Evolutionary conservation across 2,113 vertebrate genomes (phyloP).

Genomic region (Gymnobelideus leadbeateri): DNA sequence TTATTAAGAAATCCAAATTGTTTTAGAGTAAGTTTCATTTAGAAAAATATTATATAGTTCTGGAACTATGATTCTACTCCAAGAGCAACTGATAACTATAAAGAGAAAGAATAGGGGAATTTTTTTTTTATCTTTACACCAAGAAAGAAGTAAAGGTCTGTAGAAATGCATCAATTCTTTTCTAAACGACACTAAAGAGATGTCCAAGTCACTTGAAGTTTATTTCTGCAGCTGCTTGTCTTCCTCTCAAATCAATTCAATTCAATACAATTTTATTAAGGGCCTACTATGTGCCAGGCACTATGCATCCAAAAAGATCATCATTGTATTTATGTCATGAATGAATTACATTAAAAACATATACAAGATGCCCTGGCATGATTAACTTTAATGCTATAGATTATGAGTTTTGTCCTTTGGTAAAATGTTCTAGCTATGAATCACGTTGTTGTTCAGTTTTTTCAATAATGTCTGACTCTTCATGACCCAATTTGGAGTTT

Average conservation of each 20-base stretch:
- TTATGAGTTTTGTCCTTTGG: background rate
- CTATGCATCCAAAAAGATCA: background rate
- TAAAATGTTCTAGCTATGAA: slow-evolving; percentile 45
- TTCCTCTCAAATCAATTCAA: background rate
- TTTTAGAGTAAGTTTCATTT: background rate
- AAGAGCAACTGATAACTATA: background rate
- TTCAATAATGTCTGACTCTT: background rate
- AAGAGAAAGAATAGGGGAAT: background rate
- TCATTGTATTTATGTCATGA: background rate
- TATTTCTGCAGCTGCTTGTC: background rate
- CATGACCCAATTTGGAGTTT: background rate
- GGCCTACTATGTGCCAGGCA: slow-evolving; percentile 10
- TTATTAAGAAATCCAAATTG: background rate
- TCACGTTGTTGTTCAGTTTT: background rate
- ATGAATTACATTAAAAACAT: background rate
- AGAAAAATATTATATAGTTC: background rate
- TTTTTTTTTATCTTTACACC: background rate
- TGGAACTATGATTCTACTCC: background rate
- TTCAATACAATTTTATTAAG: background rate
- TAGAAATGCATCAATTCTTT: background rate
- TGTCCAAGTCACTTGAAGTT: background rate
- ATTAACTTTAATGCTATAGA: slow-evolving; percentile 20
- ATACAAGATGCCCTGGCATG: background rate
- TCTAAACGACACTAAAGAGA: background rate
- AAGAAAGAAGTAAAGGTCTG: background rate